Evolutionary conservation across 2,888 invertebrate species (phyloP), one percentile per base, ranked within the genome.

Genomic region (Spodoptera picta): DNA sequence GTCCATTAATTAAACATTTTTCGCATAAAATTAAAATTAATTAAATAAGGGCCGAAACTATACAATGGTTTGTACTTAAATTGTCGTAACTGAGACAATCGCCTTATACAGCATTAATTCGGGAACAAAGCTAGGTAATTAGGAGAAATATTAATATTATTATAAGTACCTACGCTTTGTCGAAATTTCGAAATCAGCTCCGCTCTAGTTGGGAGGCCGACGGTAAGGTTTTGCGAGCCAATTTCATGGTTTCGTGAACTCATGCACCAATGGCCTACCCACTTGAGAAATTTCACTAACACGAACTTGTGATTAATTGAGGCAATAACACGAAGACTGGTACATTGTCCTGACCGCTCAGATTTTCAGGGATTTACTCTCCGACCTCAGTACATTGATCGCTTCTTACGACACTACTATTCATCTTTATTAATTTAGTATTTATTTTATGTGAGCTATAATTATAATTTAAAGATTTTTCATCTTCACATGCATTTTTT

Each of bases 241-340:
- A 94, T 94, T 94, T 94, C 93, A 94, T 93, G 94, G 90, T 85
- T 91, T 89, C 88, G 81, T 92, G 94, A 89, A 83, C 92, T 89
- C 87, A 88, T 92, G 92, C 92, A 92, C 92, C 90, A 89, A 87
- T 92, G 89, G 91, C 75, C 83, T 63, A 71, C 61, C 86, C 86
- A 86, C 89, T 84, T 85, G 90, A 90, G 91, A 90, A 93, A 93
- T 94, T 93, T 92, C 91, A 92, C 91, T 92, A 91, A 89, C 90
- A 89, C 91, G 90, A 93, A 94, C 87, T 94, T 94, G 92, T 94
- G 94, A 94, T 94, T 94, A 94, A 94, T 94, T 92, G 91, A 86
- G 84, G 91, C 89, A 93, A 93, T 94, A 92, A 90, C 88, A 89
- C 86, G 90, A 88, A 88, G 87, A 87, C 87, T 88, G 86, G 82